phyloP scores from a whole-genome alignment of 1,140 invertebrate species.

The Drosophila jambulina region DNA sequence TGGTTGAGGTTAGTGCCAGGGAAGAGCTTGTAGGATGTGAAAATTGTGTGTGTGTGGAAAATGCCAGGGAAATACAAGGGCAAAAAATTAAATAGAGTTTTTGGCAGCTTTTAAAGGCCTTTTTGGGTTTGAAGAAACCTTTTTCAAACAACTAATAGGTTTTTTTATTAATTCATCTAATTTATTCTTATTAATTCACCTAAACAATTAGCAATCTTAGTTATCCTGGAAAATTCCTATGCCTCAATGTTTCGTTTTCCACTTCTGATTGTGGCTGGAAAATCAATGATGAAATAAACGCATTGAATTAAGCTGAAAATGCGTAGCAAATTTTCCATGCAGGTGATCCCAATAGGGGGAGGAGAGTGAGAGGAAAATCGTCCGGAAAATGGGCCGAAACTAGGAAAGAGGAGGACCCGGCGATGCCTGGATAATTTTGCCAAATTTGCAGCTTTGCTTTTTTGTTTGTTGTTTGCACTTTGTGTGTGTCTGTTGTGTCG shows the following conservation, averaged over 20 bases:
- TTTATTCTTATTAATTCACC: constrained; percentile 67
- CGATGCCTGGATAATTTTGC: constrained; percentile 55
- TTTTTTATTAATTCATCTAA: constrained; percentile 65
- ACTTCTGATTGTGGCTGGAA: constrained; percentile 37
- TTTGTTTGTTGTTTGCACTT: constrained; percentile 48
- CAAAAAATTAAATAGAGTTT: constrained; percentile 19
- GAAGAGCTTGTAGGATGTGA: neutral
- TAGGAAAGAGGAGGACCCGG: neutral
- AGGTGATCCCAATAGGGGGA: constrained; percentile 30
- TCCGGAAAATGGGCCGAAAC: neutral
- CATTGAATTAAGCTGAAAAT: constrained; percentile 22
- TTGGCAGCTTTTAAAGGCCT: constrained; percentile 1
- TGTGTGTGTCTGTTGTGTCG: constrained; percentile 17
- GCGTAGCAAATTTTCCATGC: constrained; percentile 19
- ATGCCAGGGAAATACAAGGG: constrained; percentile 9
- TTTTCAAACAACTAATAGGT: constrained; percentile 27
- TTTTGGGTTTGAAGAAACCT: neutral
- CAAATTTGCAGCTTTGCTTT: constrained; percentile 67
- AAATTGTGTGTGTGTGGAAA: constrained; percentile 6
- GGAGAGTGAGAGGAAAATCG: neutral
- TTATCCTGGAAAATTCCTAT: neutral
- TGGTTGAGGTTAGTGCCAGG: constrained; percentile 50
- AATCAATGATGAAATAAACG: constrained; percentile 50
- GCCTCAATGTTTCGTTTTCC: neutral
- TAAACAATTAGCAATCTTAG: constrained; percentile 14